These are phyloP conservation scores for Centropus unirufus DNA, from an alignment of 2,113 vertebrate genomes.

Conservation along the genomic window DNA sequence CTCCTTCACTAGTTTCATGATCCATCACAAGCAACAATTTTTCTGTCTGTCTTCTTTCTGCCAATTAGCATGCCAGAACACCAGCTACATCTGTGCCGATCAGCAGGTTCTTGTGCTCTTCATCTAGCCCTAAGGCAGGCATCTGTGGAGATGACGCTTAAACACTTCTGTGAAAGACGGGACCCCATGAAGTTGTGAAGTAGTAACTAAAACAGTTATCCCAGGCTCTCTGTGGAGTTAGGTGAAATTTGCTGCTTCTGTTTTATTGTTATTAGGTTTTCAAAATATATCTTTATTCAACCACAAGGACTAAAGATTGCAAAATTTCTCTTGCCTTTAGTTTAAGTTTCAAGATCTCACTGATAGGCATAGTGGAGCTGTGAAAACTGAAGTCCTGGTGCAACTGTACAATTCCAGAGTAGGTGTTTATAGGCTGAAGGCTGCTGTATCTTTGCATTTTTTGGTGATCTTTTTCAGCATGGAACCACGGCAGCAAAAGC, in stretches of 20 bases:
- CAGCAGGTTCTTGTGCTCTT: neutral
- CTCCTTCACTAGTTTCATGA: neutral
- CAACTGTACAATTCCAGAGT: neutral
- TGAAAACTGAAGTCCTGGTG: neutral
- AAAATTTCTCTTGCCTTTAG: neutral
- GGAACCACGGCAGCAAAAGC: neutral
- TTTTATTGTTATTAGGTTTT: neutral
- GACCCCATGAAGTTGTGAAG: neutral
- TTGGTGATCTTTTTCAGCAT: neutral
- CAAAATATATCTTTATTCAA: neutral
- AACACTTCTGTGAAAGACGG: neutral
- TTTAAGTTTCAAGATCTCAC: neutral
- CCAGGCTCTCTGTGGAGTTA: neutral
- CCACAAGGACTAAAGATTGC: neutral
- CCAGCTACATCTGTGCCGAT: neutral
- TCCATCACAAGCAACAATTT: neutral
- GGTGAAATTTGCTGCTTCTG: neutral
- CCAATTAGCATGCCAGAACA: neutral
- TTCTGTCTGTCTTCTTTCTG: neutral
- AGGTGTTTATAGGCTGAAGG: neutral
- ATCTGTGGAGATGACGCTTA: neutral
- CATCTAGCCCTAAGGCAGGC: neutral
- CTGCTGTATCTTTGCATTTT: neutral
- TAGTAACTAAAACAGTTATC: neutral
- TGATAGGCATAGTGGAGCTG: rapidly evolving